Evolutionary conservation across 2,113 vertebrate species (phyloP).

Genomic region (Rhynchopsitta pachyrhyncha): DNA sequence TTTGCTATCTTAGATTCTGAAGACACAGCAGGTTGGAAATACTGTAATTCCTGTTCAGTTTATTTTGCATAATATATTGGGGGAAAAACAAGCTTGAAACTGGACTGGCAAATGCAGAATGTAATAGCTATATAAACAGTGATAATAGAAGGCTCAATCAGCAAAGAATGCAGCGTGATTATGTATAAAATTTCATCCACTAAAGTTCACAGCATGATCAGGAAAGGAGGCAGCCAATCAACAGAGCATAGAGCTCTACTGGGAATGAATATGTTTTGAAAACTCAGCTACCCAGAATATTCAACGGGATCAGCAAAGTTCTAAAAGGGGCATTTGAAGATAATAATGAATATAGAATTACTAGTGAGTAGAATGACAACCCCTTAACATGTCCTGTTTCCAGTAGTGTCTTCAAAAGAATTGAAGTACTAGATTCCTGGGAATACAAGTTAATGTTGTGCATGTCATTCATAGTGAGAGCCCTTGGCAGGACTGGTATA

Average conservation of each 20-base stretch:
- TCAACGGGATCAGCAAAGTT: slow-evolving; percentile 35
- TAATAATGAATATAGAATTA: background rate
- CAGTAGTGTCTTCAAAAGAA: background rate
- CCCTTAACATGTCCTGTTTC: background rate
- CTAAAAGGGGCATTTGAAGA: slow-evolving; percentile 23
- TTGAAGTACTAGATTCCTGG: background rate
- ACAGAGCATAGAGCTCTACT: background rate
- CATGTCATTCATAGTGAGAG: background rate
- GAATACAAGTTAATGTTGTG: background rate
- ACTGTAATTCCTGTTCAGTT: slow-evolving; percentile 71
- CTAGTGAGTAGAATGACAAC: background rate
- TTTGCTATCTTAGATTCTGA: slow-evolving; percentile 67
- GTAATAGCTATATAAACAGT: slow-evolving; percentile 45
- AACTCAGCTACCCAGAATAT: slow-evolving; percentile 59
- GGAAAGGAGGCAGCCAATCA: slow-evolving; percentile 56
- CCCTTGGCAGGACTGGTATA: background rate
- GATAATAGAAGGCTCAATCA: slow-evolving; percentile 62
- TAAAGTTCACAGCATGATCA: slow-evolving; percentile 66
- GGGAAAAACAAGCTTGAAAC: slow-evolving; percentile 60
- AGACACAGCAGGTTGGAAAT: slow-evolving; percentile 71
- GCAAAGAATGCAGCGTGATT: slow-evolving; percentile 71
- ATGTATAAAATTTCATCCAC: slow-evolving; percentile 70
- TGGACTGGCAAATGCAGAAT: slow-evolving; percentile 51
- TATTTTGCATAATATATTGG: slow-evolving; percentile 72
- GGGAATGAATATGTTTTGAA: slow-evolving; percentile 63